Evolutionary conservation across 2,113 vertebrate genomes (phyloP).

Genomic region (Eudyptes chrysolophus): DNA sequence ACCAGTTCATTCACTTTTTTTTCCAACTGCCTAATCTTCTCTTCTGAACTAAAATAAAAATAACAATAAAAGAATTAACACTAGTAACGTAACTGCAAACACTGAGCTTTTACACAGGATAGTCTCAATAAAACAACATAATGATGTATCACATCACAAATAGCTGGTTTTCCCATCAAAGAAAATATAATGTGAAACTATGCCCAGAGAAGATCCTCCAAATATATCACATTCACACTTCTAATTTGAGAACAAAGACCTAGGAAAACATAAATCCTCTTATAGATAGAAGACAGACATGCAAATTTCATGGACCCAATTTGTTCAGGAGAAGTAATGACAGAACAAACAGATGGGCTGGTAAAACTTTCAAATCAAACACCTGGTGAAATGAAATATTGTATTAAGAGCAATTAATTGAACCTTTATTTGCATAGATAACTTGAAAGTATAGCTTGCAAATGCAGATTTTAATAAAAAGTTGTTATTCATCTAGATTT

Average conservation of each 20-base stretch:
- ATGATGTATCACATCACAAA: background rate
- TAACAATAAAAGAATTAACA: background rate
- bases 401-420: background rate
- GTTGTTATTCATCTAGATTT: background rate
- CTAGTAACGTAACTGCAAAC: background rate
- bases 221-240: background rate
- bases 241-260: background rate
- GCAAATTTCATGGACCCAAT: background rate
- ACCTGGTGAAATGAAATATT: background rate
- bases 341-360: background rate
- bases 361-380: background rate
- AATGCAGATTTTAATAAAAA: background rate
- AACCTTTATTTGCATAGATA: background rate
- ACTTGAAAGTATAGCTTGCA: background rate
- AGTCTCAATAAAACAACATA: background rate
- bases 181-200: background rate
- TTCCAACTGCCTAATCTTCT: conserved; percentile 93
- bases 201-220: background rate
- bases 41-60: conserved; percentile 83
- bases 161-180: background rate
- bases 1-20: conserved; percentile 94
- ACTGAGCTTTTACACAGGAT: background rate
- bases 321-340: background rate
- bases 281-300: background rate
- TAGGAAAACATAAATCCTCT: background rate